phyloP scores from a whole-genome alignment of 1,140 invertebrate genomes.

The Laodelphax striatellus region DNA sequence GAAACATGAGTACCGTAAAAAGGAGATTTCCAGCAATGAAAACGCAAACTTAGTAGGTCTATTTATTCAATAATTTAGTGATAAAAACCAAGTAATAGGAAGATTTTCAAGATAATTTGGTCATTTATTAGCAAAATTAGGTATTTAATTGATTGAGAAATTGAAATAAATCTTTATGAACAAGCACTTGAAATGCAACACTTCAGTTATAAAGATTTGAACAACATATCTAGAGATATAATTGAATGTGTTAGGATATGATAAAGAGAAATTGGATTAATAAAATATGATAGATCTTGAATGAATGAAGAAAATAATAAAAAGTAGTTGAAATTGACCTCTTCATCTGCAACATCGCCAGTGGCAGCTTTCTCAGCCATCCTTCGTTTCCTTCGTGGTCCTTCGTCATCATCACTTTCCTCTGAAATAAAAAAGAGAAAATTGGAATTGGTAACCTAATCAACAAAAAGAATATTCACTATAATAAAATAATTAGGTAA shows the following conservation, averaged over 20 bases:
- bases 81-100: background rate
- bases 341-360: conserved; percentile 60
- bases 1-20: too few species aligned
- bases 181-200: too few species aligned
- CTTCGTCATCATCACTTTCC: conserved; percentile 61
- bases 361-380: conserved; percentile 75
- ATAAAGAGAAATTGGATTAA: too few species aligned
- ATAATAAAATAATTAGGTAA: too few species aligned
- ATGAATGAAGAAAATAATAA: too few species aligned
- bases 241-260: too few species aligned
- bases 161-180: too few species aligned
- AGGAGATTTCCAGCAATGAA: background rate
- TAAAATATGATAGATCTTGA: too few species aligned
- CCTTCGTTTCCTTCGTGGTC: conserved; percentile 60
- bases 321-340: conserved; percentile 32
- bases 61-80: background rate
- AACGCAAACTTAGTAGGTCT: background rate
- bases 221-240: too few species aligned
- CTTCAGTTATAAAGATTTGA: too few species aligned
- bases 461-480: background rate
- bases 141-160: too few species aligned
- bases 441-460: background rate
- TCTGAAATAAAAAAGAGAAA: conserved; percentile 31
- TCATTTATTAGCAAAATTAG: too few species aligned
- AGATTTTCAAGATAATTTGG: background rate